Base-by-base conservation (phyloP, 2,113 vertebrate species). In the Oreochromis niloticus region DNA sequence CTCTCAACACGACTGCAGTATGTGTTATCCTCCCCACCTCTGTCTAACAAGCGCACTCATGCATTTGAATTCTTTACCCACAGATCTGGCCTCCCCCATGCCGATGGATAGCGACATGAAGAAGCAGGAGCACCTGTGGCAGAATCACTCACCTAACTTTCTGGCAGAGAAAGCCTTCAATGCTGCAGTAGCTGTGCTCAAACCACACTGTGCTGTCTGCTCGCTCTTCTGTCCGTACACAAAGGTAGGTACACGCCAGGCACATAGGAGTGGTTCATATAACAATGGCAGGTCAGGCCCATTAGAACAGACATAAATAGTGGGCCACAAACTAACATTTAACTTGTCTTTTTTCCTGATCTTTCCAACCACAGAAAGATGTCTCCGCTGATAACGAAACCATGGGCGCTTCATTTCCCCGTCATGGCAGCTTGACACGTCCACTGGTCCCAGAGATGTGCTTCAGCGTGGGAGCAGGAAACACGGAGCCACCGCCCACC, bases 381-480 rank as follows among this genome's bases (percentile, higher is more conserved):
- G 12, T 9, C 36, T 13, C 87, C 7, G 22, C n/a, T 9, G 43
- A 24, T 0, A 82, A 34, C 1, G 92, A 92, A 3, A 4, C 30
- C 48, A 22, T 83, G 2, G 12, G 85, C 12, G 43, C 91, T 41
- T 86, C 93, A 3, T 73, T 93, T 2, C 96, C 97, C 7, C 95
- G 59, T 12, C 96, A 96, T 0, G 97, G 98, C 57, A 96, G 95
- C 78, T 96, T 87, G 92, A 99, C 97, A 3, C 97, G 97, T 85
- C 98, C 98, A 0, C 95, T 99, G 86, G 97, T 99, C 89, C 98
- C 98, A 0, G 99, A 99, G 95, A 99, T 99, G 98, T 99, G 99
- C 95, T 99, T 99, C 93, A 98, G 98, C 5, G 97, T 97, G 0
- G 97, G 98, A 0, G 96, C 96, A 0, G 97, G 97, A 57, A 99